A percentile compares a stretch with the other conserved stretches of the same genome.
Evolutionary conservation across 2,113 vertebrate species (phyloP).

Genomic region (Rafetus swinhoei): DNA sequence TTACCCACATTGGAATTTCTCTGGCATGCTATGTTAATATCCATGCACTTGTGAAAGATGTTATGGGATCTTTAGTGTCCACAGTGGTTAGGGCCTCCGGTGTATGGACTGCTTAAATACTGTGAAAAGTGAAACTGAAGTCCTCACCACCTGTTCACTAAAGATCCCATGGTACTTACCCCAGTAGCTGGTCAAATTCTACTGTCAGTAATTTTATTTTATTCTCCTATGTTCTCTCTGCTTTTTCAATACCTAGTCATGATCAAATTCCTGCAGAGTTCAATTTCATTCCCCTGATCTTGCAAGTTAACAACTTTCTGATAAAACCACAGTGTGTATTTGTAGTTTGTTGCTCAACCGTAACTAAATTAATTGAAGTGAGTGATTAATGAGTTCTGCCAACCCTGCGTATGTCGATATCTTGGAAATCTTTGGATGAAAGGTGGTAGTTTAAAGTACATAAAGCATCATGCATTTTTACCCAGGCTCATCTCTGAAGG

Average conservation of each 20-base stretch:
- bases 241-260: background rate
- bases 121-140: background rate
- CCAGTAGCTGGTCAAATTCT: background rate
- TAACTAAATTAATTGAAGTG: background rate
- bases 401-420: background rate
- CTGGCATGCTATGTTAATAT: background rate
- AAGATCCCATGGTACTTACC: background rate
- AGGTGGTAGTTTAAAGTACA: background rate
- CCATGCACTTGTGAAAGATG: background rate
- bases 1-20: background rate
- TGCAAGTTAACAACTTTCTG: background rate
- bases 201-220: background rate
- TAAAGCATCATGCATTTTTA: background rate
- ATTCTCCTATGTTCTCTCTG: background rate
- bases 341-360: background rate
- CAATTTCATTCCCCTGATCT: background rate
- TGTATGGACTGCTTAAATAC: background rate
- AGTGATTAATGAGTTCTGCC: background rate
- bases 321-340: rapidly evolving
- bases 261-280: background rate
- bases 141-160: background rate
- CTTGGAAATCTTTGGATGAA: background rate
- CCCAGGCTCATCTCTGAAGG: background rate
- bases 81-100: background rate
- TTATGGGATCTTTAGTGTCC: background rate